phyloP scores from a whole-genome alignment of 2,113 vertebrate genomes.

The Tetrao urogallus region DNA sequence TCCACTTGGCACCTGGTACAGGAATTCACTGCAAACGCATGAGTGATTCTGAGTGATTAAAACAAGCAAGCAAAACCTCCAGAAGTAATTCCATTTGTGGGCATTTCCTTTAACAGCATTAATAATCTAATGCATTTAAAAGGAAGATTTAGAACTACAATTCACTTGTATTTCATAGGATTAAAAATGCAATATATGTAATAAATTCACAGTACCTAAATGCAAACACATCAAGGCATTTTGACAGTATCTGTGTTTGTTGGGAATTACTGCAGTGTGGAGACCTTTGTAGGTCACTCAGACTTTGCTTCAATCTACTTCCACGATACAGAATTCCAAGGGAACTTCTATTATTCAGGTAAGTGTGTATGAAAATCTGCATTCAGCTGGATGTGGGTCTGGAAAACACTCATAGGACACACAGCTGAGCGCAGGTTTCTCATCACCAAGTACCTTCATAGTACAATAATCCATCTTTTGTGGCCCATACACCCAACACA shows the following conservation, averaged over 20 bases:
- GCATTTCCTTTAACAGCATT: constrained; percentile 64
- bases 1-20: neutral
- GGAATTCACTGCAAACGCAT: neutral
- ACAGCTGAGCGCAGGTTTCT: neutral
- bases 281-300: neutral
- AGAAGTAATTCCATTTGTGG: constrained; percentile 61
- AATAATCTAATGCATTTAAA: constrained; percentile 63
- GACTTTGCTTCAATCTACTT: neutral
- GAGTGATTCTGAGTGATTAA: constrained; percentile 12
- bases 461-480: neutral
- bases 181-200: constrained; percentile 52
- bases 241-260: neutral
- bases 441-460: neutral
- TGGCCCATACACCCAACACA: rapidly evolving
- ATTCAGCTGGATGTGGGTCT: neutral
- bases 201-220: neutral
- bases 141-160: constrained; percentile 46
- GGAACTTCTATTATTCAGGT: neutral
- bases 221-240: neutral
- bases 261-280: neutral
- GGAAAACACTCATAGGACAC: neutral
- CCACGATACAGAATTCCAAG: neutral
- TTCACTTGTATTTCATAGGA: constrained; percentile 52
- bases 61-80: constrained; percentile 44
- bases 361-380: neutral